Evolutionary conservation across 2,888 invertebrate genomes (phyloP).

Genomic region (Melanchra persicariae): DNA sequence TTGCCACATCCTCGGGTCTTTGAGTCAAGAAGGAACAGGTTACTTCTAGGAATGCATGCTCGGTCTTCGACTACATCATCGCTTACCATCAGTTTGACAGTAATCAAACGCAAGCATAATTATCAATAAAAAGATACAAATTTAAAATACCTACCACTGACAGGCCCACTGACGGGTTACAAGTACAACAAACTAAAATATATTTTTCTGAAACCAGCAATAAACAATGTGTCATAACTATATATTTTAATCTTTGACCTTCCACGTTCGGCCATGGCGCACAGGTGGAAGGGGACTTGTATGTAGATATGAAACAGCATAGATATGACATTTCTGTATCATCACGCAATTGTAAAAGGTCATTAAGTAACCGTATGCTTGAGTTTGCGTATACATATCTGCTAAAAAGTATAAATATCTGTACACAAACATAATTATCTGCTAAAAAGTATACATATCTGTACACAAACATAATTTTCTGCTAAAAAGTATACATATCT

Average conservation of each 20-base stretch:
- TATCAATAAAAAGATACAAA: not conserved
- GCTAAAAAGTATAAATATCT: too few species aligned
- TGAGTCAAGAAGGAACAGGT: too few species aligned
- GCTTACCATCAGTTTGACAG: too few species aligned
- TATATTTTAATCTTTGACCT: constrained; percentile 24
- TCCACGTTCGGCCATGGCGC: not conserved
- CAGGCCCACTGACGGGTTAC: not conserved
- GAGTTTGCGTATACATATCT: not conserved
- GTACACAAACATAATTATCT: too few species aligned
- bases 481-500: too few species aligned
- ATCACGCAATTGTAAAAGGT: constrained; percentile 9
- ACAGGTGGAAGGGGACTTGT: not conserved
- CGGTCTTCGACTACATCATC: too few species aligned
- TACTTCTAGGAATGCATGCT: too few species aligned
- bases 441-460: too few species aligned
- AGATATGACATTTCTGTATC: not conserved
- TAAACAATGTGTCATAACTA: not conserved
- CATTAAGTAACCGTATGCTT: not conserved
- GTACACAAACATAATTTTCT: too few species aligned
- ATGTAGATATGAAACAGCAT: not conserved
- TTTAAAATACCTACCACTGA: not conserved
- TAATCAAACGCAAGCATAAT: too few species aligned
- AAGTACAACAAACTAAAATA: not conserved
- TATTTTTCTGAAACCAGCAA: not conserved
- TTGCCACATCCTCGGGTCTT: too few species aligned